Conservation (phyloP, 2,888 invertebrate genomes). For the Lypha dubia region DNA sequence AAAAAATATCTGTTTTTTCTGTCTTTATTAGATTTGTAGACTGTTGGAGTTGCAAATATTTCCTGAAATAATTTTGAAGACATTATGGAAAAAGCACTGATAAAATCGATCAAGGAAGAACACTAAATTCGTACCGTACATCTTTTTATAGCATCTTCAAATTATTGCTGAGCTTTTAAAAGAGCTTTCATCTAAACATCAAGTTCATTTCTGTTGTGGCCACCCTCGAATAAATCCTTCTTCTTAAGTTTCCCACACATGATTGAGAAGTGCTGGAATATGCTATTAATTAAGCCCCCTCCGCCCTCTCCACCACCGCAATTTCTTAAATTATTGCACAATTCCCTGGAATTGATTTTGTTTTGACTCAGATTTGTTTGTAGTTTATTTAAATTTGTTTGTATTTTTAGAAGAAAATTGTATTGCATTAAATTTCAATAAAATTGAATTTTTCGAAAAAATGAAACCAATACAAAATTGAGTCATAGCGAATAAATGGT, state of each 20-base stretch:
- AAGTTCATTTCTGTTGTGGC: background rate
- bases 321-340: slow-evolving; percentile 20
- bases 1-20: background rate
- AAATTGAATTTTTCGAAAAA: background rate
- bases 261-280: background rate
- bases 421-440: slow-evolving; percentile 51
- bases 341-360: slow-evolving; percentile 33
- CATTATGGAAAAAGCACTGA: too few relatives aligned
- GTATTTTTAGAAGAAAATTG: slow-evolving; percentile 20
- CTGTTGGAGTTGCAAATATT: too few relatives aligned
- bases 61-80: background rate
- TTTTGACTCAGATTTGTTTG: slow-evolving; percentile 2
- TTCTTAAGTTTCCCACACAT: slow-evolving; percentile 15
- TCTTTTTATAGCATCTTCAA: too few relatives aligned
- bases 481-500: background rate
- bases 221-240: background rate
- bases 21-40: too few relatives aligned
- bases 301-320: too few relatives aligned
- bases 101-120: too few relatives aligned
- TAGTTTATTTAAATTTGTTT: slow-evolving; percentile 19
- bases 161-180: too few relatives aligned
- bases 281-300: background rate
- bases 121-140: too few relatives aligned
- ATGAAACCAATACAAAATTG: background rate
- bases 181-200: too few relatives aligned